Conservation (phyloP, 2,888 invertebrate genomes). For the Noctua janthina region DNA sequence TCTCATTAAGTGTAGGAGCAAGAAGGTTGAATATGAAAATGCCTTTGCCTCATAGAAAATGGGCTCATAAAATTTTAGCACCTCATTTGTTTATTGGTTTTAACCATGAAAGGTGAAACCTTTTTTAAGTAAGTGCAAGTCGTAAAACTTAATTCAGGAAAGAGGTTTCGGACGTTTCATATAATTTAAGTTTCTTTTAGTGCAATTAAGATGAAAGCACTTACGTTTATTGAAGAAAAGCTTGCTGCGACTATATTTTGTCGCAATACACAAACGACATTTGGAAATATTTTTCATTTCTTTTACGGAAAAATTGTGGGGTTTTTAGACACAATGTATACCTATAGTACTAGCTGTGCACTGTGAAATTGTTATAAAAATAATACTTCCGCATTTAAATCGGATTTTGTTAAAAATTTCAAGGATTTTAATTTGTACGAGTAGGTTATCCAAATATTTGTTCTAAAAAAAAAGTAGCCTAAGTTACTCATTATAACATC, state of each 20-base stretch:
- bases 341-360: no score
- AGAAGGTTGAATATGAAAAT: conserved; percentile 48
- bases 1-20: conserved; percentile 65
- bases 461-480: no score
- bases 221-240: conserved; percentile 15
- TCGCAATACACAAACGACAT: neutral
- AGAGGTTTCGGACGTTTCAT: conserved; percentile 7
- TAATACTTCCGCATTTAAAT: no score
- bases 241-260: neutral
- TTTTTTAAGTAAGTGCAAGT: conserved; percentile 16
- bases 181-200: neutral
- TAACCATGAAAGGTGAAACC: conserved; percentile 10
- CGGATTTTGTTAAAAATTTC: no score
- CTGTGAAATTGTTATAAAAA: no score
- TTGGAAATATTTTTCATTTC: neutral
- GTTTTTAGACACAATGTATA: no score
- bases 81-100: conserved; percentile 41
- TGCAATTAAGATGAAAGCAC: conserved; percentile 4
- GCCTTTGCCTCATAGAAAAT: conserved; percentile 39
- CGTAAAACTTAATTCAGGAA: conserved; percentile 29
- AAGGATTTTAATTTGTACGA: no score
- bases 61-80: conserved; percentile 59
- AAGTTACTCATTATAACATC: no score
- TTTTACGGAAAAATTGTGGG: no score
- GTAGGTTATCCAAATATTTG: no score